Base-by-base conservation (phyloP, 2,888 invertebrate genomes). In the Lasius fuliginosus region DNA sequence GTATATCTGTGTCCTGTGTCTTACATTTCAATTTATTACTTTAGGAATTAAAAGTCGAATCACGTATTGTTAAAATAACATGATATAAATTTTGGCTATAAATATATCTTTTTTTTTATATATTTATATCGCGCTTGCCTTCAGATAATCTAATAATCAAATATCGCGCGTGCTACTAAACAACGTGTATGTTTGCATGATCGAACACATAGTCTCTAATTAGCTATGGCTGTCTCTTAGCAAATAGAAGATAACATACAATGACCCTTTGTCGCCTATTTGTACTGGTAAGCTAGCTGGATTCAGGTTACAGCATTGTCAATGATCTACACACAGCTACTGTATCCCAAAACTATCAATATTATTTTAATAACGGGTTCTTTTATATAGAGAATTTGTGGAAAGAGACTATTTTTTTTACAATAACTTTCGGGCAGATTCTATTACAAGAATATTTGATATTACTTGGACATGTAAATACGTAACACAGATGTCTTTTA, bases 241-340 rank as follows among this genome's bases (percentile, higher is more conserved):
- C 27, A 79, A 79, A 79, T 27, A 36, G 46, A 36, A 74, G 60
- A 74, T 74, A 74, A 12, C 42, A 56, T 46, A 79, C 58, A 79
- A 79, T 71, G 33, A 60, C 15, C 73, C 46, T 79, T 73, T 79
- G 60, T 79, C 58, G 15, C 9, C 23, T 79, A 73, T 79, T 46
- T 74, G 27, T 74, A 30, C 18, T 60, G 33, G 60, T 79, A 36
- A 18, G 36, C 27, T 46, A 60, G 33, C 36, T 60, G 36, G 42
- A 60, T 73, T 74, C 12, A 27, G 23, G 18, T 53, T 40, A 33
- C 15, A 8, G 18, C 74, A 73, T 60, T 79, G 46, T 79, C 46
- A 42, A 12, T 42, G 42, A 3, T 49, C 46, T 60, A 60, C 33
- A 30, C n/a, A 12, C 12, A 18, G 49, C 18, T n/a, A 53, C 2